Evolutionary conservation across 2,113 vertebrate genomes (phyloP), one percentile per base, ranked within the genome.

Genomic region (Gasterosteus nipponicus): DNA sequence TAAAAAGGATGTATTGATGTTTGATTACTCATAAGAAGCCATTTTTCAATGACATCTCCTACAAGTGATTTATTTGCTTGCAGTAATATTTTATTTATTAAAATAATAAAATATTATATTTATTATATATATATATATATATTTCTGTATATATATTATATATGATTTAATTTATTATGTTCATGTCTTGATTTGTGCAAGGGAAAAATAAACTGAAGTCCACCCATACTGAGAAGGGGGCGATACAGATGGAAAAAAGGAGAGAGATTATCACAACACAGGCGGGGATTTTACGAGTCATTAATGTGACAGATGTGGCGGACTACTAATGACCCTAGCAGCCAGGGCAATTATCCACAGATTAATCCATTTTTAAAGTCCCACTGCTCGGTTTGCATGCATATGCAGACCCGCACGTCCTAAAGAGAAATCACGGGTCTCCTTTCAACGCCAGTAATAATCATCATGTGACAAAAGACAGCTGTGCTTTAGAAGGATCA

Each of bases 291-390:
- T 57, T 82, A 56, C 16, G 11, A 83, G 72, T 41, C 68, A 65
- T 78, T 81, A 86, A 72, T 76, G 62, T 75, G 73, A 64, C 67
- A 66, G 82, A 70, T 38, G 74, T 77, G 59, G 77, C 75, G 81
- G 66, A 82, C 67, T 69, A 69, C 84, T 88, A 85, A 89, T 86
- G 85, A 86, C 81, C 80, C 83, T 39, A 38, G 73, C 79, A 86
- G 56, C 75, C 39, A 46, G 33, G 6, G 76, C 62, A 88, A 91
- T 89, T 90, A 81, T 61, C 75, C 65, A 67, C 69, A 88, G 73
- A 91, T 91, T 89, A 83, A 80, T 88, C 79, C 11, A 12, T 75
- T 72, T 81, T 84, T 84, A 73, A 73, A 69, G 69, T 33, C 75
- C 74, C 49, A 68, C 29, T 47, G 64, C 71, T 63, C 69, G 69